These are phyloP conservation scores for Spicauda simplicius DNA, from an alignment of 2,888 invertebrate genomes.

Conservation along the genomic window DNA sequence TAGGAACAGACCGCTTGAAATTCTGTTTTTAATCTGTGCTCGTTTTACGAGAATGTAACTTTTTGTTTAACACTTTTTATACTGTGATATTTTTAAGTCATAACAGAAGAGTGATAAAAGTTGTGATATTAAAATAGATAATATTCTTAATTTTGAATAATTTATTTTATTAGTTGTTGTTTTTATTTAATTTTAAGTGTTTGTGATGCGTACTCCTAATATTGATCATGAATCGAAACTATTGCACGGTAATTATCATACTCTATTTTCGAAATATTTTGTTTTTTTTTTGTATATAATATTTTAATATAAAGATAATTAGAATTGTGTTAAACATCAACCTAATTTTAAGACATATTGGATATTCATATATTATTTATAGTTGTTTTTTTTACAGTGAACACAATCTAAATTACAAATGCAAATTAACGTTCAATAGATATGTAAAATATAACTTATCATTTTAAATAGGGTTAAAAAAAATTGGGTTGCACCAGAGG, in stretches of 20 bases:
- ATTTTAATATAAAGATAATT: too few species aligned
- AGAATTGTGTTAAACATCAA: too few species aligned
- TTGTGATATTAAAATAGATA: slow-evolving; percentile 19
- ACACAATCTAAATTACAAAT: too few species aligned
- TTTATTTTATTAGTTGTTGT: background rate
- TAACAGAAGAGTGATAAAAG: slow-evolving; percentile 13
- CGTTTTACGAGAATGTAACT: slow-evolving; percentile 20
- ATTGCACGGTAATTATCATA: slow-evolving; percentile 9
- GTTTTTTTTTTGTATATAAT: background rate
- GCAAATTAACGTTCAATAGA: too few species aligned
- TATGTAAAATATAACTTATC: too few species aligned
- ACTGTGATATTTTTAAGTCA: slow-evolving; percentile 14
- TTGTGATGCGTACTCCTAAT: slow-evolving; percentile 19
- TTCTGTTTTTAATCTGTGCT: slow-evolving; percentile 8
- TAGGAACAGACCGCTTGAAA: slow-evolving; percentile 10
- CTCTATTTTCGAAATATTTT: background rate
- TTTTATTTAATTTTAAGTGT: background rate
- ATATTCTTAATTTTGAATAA: background rate
- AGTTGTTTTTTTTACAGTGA: too few species aligned
- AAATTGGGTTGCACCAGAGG: too few species aligned
- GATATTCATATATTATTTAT: too few species aligned
- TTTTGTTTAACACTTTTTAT: background rate
- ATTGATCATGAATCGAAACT: slow-evolving; percentile 20
- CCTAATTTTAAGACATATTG: too few species aligned
- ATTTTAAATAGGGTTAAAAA: too few species aligned